phyloP scores from a whole-genome alignment of 2,113 vertebrate species.

The Ameiurus melas region DNA sequence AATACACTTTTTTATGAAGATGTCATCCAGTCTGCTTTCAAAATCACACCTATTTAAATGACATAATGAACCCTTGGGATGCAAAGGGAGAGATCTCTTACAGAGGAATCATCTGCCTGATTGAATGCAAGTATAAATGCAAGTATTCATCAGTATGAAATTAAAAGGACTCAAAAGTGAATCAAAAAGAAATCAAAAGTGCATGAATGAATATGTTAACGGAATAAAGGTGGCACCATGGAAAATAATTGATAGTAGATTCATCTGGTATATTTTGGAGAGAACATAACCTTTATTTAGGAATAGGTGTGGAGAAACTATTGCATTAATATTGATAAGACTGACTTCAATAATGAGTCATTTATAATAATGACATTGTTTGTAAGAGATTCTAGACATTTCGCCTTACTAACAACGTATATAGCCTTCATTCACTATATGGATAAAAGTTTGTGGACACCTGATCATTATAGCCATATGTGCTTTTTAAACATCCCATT shows the following conservation, averaged over 20 bases:
- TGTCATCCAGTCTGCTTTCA: constrained; percentile 65
- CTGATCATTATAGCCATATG: not conserved
- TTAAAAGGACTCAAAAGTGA: constrained; percentile 7
- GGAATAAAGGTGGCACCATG: constrained; percentile 29
- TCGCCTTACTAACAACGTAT: no score
- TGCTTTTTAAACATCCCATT: not conserved
- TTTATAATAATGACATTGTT: not conserved
- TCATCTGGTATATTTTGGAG: not conserved
- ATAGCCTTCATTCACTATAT: not conserved
- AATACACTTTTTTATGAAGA: constrained; percentile 57
- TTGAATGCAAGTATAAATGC: constrained; percentile 33
- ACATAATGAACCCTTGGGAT: constrained; percentile 63
- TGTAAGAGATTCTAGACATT: no score
- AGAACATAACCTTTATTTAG: not conserved
- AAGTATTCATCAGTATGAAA: constrained; percentile 38
- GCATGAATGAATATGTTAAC: constrained; percentile 29
- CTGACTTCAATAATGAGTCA: not conserved
- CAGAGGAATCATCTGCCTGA: constrained; percentile 38
- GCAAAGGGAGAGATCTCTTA: constrained; percentile 59
- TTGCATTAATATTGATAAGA: not conserved
- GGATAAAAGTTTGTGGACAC: not conserved
- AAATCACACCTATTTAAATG: constrained; percentile 48
- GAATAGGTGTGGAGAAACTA: not conserved
- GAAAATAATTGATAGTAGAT: not conserved
- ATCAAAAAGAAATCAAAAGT: not conserved